Evolutionary conservation across 2,797 vertebrate species (phyloP), one percentile per base, ranked within the genome.

Genomic region (Eupleurogrammus muticus): DNA sequence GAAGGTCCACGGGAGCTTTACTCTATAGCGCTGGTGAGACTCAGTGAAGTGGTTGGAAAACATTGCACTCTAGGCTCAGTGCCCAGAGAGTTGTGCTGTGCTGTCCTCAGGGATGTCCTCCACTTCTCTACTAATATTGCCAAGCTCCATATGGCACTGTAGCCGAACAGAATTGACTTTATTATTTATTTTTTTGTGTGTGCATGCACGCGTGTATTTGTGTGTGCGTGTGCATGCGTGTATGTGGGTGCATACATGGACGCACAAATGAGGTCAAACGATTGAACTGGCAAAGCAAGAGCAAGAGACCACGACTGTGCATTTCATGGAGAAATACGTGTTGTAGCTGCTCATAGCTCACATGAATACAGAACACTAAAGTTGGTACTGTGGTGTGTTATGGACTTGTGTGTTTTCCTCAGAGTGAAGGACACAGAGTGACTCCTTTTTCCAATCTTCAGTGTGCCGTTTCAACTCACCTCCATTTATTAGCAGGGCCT

Each of bases 51-150:
- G 68, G 61, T 60, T 71, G 46, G 60, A 81, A 82, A 81, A 77
- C 77, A 51, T 73, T 74, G 40, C 51, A 20, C 49, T 85, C 55
- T 0, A 23, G 68, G 71, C 72, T 86, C 72, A 63, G 49, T 71
- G 76, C 51, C 76, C 70, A 34, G 44, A 74, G 61, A 75, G 50
- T 19, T 60, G 77, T 52, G 55, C 42, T 64, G 48, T 48, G 70
- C 42, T 36, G 52, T 81, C 81, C 82, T 81, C 75, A 7, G 82
- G 75, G 83, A 77, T 67, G 59, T 48, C 68, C 73, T 66, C 21
- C 38, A 5, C 56, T 64, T 55, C 34, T 73, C 67, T 48, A 19
- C n/a, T 6, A 21, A 10, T 57, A 51, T 42, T 70, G 56, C 61
- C 44, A 28, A 28, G 80, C 70, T 68, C 80, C 70, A 76, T 83